Percentiles rank a stretch among this genome's conserved stretches.
phyloP scores from a whole-genome alignment of 2,888 invertebrate species.

The Lepidochrysops patricia region DNA sequence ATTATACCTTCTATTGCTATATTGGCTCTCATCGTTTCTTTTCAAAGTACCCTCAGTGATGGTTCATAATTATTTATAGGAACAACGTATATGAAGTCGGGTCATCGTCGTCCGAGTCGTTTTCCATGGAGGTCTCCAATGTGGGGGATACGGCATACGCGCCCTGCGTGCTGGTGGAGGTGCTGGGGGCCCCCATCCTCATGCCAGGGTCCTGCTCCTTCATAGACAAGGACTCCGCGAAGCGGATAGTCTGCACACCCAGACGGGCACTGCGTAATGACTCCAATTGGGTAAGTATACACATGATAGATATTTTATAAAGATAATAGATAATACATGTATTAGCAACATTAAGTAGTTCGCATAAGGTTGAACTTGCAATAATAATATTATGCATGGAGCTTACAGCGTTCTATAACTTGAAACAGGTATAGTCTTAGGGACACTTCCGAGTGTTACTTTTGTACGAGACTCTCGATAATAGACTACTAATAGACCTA shows the following conservation, averaged over 20 bases:
- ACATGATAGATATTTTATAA: no score
- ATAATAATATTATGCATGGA: no score
- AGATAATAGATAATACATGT: no score
- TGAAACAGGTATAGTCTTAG: no score
- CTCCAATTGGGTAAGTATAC: neutral
- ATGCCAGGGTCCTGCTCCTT: neutral
- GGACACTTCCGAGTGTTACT: no score
- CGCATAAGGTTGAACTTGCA: neutral
- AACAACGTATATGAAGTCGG: neutral
- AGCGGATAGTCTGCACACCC: neutral
- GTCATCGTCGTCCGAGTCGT: neutral
- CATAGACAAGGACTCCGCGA: neutral
- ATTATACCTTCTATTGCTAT: no score
- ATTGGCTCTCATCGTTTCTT: neutral
- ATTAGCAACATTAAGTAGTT: no score
- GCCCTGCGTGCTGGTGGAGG: neutral
- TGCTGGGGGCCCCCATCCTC: neutral
- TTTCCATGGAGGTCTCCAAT: neutral
- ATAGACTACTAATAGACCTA: no score
- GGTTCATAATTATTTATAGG: neutral
- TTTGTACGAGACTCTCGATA: no score
- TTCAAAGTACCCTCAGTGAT: neutral
- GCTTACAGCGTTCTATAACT: no score
- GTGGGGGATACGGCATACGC: constrained; percentile 10
- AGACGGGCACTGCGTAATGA: neutral